Evolutionary conservation across 2,113 vertebrate species (phyloP), one percentile per base, ranked within the genome.

Genomic region (Oenanthe melanoleuca): DNA sequence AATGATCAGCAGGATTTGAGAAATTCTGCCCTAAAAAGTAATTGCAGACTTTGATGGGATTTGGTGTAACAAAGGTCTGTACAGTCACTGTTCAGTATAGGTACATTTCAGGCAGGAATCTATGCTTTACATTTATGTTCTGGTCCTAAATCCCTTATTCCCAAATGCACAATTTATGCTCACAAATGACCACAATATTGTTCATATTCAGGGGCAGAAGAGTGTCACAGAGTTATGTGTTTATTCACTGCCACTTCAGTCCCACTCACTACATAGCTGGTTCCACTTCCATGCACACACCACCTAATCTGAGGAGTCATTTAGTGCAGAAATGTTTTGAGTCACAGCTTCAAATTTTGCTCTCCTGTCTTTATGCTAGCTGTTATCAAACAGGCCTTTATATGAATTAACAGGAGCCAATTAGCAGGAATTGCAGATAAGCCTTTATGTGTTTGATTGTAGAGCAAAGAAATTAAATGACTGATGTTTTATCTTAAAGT

Each of bases 341-440:
- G 56, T 74, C 56, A 71, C 34, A 74, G 60, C 60, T 90, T 78
- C 74, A 80, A 65, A 80, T 95, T 93, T 94, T 77, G 64, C 24
- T 78, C 25, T 80, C 26, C 74, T 75, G 45, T 55, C 38, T 95
- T 96, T 73, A 67, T 78, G 47, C 22, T 55, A 50, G 38, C 64
- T 83, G 28, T 92, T 95, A 94, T 95, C 93, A 93, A 88, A 70
- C 0, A 3, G 24, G 47, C n/a, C 22, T 94, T 93, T 67, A 42
- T 86, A 77, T 1, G 3, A 94, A 95, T 94, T 97, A 96, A 94
- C 88, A 96, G 40, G 14, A 63, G 2, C 79, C 72, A 94, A 96
- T 96, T 96, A 94, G 71, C 34, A 86, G 60, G 12, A 88, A 25
- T 22, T 92, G 88, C 56, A 88, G 93, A 97, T 96, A 96, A 97